These are phyloP conservation scores for Lophura nycthemera DNA, from an alignment of 2,113 vertebrate species.

Conservation along the genomic window DNA sequence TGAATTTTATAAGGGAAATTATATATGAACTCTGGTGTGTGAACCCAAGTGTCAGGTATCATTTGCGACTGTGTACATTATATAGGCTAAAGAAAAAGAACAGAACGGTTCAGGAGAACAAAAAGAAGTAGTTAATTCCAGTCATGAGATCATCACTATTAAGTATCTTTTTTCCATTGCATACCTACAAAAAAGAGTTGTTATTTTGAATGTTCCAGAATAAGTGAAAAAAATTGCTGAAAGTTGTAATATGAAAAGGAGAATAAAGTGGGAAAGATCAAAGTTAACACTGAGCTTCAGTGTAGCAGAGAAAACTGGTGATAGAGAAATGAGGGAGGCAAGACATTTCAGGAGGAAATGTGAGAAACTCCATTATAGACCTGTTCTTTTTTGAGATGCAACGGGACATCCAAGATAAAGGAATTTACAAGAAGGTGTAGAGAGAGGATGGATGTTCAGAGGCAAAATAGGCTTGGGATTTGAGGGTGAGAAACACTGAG, in stretches of 20 bases:
- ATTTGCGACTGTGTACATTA: not conserved
- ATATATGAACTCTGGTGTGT: not conserved
- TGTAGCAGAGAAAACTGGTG: not conserved
- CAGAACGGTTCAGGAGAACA: not conserved
- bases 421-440: not conserved
- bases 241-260: not conserved
- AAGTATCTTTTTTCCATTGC: not conserved
- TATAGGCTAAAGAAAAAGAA: not conserved
- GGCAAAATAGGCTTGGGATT: not conserved
- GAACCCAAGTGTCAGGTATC: not conserved
- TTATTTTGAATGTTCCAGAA: not conserved
- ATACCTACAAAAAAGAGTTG: not conserved
- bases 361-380: not conserved
- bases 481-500: not conserved
- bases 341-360: not conserved
- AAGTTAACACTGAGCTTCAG: not conserved
- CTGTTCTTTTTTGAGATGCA: not conserved
- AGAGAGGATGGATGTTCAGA: not conserved
- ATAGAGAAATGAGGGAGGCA: not conserved
- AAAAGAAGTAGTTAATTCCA: not conserved
- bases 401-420: not conserved
- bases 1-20: not conserved
- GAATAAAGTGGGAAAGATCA: not conserved
- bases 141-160: not conserved
- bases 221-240: not conserved